phyloP scores from a whole-genome alignment of 2,113 vertebrate species.

The Marmota monax region DNA sequence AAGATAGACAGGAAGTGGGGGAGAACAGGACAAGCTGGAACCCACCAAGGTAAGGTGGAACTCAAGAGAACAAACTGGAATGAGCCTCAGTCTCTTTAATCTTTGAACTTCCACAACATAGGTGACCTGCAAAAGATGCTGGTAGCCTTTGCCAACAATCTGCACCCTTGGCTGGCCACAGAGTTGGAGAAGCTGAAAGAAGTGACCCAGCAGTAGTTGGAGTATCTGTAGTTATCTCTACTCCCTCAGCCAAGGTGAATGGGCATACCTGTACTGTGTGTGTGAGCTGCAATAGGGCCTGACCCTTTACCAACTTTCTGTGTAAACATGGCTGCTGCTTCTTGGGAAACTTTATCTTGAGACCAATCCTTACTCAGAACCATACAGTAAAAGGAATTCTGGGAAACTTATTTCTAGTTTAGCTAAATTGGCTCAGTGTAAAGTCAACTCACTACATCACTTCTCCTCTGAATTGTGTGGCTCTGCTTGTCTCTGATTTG shows the following conservation, averaged over 20 bases:
- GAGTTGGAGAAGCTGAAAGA: neutral
- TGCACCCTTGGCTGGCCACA: neutral
- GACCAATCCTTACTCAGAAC: neutral
- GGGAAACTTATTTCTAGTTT: neutral
- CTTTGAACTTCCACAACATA: neutral
- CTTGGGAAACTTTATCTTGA: neutral
- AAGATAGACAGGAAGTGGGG: neutral
- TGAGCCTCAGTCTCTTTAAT: neutral
- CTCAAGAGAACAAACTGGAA: neutral
- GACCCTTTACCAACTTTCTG: neutral
- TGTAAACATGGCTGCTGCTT: neutral
- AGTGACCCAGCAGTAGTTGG: fast-evolving
- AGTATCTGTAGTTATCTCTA: neutral
- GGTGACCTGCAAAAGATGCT: neutral
- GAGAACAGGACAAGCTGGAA: neutral
- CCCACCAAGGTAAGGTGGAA: neutral
- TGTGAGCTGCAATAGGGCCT: neutral
- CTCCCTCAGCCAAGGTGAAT: neutral
- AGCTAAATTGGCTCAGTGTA: neutral
- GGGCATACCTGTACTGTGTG: neutral
- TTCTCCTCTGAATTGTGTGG: fast-evolving
- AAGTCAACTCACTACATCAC: neutral
- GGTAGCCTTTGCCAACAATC: neutral
- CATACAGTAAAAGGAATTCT: neutral
- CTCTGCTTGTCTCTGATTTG: neutral